Evolutionary conservation across 2,113 vertebrate species (phyloP).

Genomic region (Nothocercus nigrocapillus): DNA sequence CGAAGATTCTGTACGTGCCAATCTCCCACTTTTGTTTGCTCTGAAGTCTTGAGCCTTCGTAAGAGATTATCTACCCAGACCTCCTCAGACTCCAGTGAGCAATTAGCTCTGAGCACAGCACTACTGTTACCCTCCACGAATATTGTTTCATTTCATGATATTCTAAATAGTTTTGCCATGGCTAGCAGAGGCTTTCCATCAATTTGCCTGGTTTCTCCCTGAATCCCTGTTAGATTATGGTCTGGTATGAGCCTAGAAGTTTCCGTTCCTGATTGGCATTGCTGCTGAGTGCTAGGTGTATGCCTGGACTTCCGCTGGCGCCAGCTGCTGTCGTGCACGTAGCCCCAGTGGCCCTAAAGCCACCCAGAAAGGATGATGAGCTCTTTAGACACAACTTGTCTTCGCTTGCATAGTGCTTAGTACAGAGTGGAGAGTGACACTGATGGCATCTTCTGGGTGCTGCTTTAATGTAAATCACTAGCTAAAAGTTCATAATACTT

Average conservation of each 20-base stretch:
- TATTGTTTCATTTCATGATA: neutral
- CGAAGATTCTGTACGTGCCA: neutral
- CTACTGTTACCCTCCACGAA: fast-evolving
- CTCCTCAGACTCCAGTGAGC: neutral
- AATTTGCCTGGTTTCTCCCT: neutral
- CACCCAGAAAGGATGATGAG: neutral
- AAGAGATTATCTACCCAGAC: neutral
- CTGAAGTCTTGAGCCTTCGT: neutral
- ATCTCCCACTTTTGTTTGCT: neutral
- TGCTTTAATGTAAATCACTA: neutral
- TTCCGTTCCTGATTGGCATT: neutral
- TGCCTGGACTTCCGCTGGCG: neutral
- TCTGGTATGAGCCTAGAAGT: neutral
- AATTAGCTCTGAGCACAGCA: neutral
- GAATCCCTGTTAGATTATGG: neutral
- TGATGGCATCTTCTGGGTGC: neutral
- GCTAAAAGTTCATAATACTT: neutral
- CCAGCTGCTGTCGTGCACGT: neutral
- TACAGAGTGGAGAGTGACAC: neutral
- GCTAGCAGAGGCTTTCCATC: neutral
- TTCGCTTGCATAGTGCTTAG: neutral
- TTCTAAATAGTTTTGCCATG: neutral
- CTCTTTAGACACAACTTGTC: neutral
- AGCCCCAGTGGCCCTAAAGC: neutral
- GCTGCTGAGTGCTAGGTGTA: neutral